Evolutionary conservation across 2,888 invertebrate genomes (phyloP), one percentile per base, ranked within the genome.

Genomic region (Erpobdella octoculata): DNA sequence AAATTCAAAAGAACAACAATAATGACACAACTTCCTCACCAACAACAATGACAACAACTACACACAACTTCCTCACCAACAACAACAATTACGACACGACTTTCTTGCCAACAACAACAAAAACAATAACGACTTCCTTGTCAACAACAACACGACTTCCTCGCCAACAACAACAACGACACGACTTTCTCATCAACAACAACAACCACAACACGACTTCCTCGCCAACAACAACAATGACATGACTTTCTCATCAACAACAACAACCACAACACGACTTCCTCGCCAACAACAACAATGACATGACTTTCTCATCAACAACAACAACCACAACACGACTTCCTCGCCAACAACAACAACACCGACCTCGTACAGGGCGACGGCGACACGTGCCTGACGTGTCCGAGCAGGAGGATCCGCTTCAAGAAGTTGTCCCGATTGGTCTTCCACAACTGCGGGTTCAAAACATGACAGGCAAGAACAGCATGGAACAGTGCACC

Each of bases 401-500:
- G 95, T 0, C 89, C 91, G 58, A 89, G 84, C 6, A 91, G 84
- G 65, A 96, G 80, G 59, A 93, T 84, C 41, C 93, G 88, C 77
- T 89, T 88, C 61, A 96, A 83, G 84, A 91, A 90, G 9, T 31
- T 33, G 31, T 33, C 87, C 86, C 89, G 88, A 70, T 88, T 85
- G 12, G 87, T 85, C 73, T 88, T 79, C 94, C 95, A 96, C 78
- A 89, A 88, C 5, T 84, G 86, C 6, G 88, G 89, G 31, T 91
- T 88, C 79, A 90, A 88, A 58, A 96, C 85, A 72, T 92, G 87
- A 53, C 93, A 84, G 70, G 90, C 89, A 81, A 95, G 87, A 3
- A 90, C 89, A 71, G 89, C 85, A 88, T 90, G 92, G 84, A 92
- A 96, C n/a, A 92, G 86, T 4, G 93, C 90, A 0, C 94, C 92